Conservation (phyloP, 2,888 invertebrate genomes). For the Kryphioiulus occultus region DNA sequence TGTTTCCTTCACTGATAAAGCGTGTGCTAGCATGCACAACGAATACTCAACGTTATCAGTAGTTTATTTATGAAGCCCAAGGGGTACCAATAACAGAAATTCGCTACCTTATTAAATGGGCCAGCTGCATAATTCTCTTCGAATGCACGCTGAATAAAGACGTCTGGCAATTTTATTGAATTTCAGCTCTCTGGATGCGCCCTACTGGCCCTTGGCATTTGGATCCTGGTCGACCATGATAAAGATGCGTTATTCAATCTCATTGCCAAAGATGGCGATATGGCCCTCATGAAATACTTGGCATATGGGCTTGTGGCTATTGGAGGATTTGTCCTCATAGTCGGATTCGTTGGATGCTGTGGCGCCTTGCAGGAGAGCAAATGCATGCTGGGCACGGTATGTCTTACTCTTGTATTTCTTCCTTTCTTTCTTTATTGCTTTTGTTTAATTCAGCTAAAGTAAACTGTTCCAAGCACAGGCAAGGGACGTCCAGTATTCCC, state of each 20-base stretch:
- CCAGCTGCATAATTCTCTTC: not conserved
- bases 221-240: constrained; percentile 67
- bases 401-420: constrained; percentile 53
- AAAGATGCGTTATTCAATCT: constrained; percentile 66
- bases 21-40: not conserved
- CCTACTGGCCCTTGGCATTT: constrained; percentile 67
- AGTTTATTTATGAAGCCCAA: too few relatives aligned
- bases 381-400: constrained; percentile 64
- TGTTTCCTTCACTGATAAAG: not conserved
- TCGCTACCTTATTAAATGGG: too few relatives aligned
- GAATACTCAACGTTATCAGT: too few relatives aligned
- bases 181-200: constrained; percentile 67
- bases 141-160: not conserved
- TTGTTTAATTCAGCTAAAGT: not conserved
- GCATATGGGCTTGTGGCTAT: constrained; percentile 67
- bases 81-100: too few relatives aligned
- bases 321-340: constrained; percentile 66
- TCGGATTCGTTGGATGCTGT: constrained; percentile 70
- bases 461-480: too few relatives aligned
- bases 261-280: constrained; percentile 63
- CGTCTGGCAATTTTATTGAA: not conserved
- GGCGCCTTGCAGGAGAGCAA: constrained; percentile 67
- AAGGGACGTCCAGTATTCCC: too few relatives aligned
- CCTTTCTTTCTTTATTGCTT: not conserved
- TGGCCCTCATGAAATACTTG: constrained; percentile 65